Evolutionary conservation across 2,797 vertebrate genomes (phyloP).

Genomic region (Smutsia gigantea): DNA sequence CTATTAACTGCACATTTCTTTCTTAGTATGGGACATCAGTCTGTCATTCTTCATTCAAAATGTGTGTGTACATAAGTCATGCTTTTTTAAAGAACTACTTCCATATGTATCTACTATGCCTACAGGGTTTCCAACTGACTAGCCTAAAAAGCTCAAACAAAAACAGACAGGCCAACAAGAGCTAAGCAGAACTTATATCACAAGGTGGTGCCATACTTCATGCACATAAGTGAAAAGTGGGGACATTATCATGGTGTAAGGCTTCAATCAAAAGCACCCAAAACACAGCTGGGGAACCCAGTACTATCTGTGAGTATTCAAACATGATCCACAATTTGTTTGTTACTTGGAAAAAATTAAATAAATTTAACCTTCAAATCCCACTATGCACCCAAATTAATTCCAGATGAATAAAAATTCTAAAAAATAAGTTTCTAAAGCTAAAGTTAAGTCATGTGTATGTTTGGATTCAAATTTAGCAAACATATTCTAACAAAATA

Average conservation of each 20-base stretch:
- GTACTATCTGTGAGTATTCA: not conserved
- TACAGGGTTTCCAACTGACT: not conserved
- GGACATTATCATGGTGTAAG: not conserved
- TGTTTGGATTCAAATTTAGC: slow-evolving; percentile 25
- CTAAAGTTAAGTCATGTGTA: not conserved
- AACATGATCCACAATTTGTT: not conserved
- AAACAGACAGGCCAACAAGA: slow-evolving; percentile 1
- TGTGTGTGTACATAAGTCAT: not conserved
- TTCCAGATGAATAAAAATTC: slow-evolving; percentile 42
- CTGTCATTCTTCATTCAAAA: slow-evolving; percentile 36
- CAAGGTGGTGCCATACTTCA: not conserved
- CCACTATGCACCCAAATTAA: slow-evolving; percentile 48
- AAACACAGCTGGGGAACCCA: not conserved
- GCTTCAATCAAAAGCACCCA: not conserved
- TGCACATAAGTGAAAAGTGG: not conserved
- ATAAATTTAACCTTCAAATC: slow-evolving; percentile 10
- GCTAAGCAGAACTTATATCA: not conserved
- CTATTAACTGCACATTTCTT: not conserved
- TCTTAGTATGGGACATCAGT: not conserved
- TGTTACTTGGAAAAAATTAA: slow-evolving; percentile 28
- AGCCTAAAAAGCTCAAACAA: not conserved
- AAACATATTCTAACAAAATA: slow-evolving; percentile 39
- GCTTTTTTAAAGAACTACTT: slow-evolving; percentile 7
- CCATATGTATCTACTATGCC: not conserved
- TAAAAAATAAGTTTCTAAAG: slow-evolving; percentile 14